phyloP scores from a whole-genome alignment of 2,113 vertebrate genomes.

The Pollachius pollachius region DNA sequence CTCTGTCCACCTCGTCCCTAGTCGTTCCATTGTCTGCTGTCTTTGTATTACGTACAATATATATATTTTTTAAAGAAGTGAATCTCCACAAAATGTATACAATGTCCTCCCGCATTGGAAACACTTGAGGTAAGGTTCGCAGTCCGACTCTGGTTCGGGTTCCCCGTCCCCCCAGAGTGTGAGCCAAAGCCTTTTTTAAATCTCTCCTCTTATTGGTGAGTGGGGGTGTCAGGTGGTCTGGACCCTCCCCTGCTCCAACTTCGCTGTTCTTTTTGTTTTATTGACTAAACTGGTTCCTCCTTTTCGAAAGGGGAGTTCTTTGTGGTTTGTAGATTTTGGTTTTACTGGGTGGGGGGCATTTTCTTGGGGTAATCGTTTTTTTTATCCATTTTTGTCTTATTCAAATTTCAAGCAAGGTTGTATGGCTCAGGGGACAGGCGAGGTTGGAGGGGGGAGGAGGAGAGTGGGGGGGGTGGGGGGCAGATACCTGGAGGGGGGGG shows the following conservation, averaged over 20 bases:
- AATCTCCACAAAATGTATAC: conserved; percentile 70
- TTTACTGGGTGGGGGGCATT: conserved; percentile 23
- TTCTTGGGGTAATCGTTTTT: conserved; percentile 26
- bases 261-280: conserved; percentile 33
- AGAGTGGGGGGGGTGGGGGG: conserved; percentile 43
- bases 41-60: conserved; percentile 40
- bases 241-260: conserved; percentile 48
- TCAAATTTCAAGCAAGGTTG: conserved; percentile 78
- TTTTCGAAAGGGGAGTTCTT: background rate
- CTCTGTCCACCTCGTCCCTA: conserved; percentile 41
- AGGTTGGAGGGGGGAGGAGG: too few relatives aligned
- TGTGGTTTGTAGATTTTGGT: conserved; percentile 27
- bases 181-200: conserved; percentile 71
- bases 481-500: conserved; percentile 68
- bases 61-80: conserved; percentile 60
- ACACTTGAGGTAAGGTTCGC: conserved; percentile 85
- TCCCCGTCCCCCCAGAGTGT: conserved; percentile 47
- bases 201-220: conserved; percentile 32
- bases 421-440: conserved; percentile 84
- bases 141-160: conserved; percentile 49
- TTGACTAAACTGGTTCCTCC: conserved; percentile 19
- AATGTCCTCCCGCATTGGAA: conserved; percentile 74
- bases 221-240: conserved; percentile 26
- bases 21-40: conserved; percentile 26
- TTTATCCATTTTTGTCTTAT: conserved; percentile 18